Percentiles rank a stretch among this genome's conserved stretches.
Evolutionary conservation across 1,140 invertebrate genomes (phyloP).

Genomic region (Cyphomyrmex costatus): DNA sequence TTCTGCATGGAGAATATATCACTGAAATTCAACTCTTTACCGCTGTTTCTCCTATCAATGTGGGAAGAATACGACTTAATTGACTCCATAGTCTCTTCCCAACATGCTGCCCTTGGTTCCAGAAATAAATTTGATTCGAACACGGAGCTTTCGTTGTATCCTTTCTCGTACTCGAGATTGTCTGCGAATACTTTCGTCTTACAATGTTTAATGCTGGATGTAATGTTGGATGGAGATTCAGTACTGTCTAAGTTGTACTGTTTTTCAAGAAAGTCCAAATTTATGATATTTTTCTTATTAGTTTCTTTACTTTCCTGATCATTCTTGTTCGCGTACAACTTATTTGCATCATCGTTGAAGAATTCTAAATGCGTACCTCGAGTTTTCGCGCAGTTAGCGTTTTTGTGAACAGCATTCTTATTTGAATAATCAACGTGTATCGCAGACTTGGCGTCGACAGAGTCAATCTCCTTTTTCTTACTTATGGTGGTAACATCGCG

Average conservation of each 20-base stretch:
- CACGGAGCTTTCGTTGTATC: slow-evolving; percentile 15
- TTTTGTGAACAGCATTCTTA: slow-evolving; percentile 34
- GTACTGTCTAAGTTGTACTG: slow-evolving; percentile 6
- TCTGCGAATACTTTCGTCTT: slow-evolving; percentile 27
- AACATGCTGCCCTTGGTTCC: neutral
- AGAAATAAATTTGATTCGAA: slow-evolving; percentile 26
- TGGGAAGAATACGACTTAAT: slow-evolving; percentile 53
- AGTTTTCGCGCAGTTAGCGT: neutral
- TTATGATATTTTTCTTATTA: neutral
- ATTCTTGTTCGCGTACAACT: slow-evolving; percentile 52
- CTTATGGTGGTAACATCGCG: neutral
- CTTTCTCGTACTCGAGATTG: slow-evolving; percentile 22
- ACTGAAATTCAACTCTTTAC: slow-evolving; percentile 35
- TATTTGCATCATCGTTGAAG: slow-evolving; percentile 40
- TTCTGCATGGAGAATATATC: slow-evolving; percentile 34
- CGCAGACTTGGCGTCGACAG: slow-evolving; percentile 1
- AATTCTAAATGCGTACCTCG: slow-evolving; percentile 32
- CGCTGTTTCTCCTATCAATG: slow-evolving; percentile 11
- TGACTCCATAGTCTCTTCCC: slow-evolving; percentile 54
- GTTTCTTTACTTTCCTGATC: slow-evolving; percentile 38
- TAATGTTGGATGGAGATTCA: neutral
- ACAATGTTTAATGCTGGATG: neutral
- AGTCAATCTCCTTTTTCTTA: slow-evolving; percentile 31
- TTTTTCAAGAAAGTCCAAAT: slow-evolving; percentile 37
- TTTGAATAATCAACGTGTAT: slow-evolving; percentile 15